Percentiles rank a stretch among this genome's conserved stretches.
These are phyloP conservation scores for Gryon sp. DNA, from an alignment of 1,140 invertebrate genomes.

Conservation along the genomic window DNA sequence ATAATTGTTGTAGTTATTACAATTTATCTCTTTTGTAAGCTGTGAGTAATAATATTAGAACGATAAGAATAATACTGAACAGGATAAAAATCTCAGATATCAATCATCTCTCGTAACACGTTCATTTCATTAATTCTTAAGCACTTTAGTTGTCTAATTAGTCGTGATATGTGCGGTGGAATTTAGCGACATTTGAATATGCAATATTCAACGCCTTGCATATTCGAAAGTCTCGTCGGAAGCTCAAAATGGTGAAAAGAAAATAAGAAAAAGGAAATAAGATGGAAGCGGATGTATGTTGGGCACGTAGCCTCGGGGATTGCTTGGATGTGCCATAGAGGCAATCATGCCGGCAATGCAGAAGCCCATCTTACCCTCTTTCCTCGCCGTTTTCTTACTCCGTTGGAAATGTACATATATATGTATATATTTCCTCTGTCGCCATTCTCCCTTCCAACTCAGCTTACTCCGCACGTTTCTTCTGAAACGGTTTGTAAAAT, in stretches of 20 bases:
- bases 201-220: constrained; percentile 70
- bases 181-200: constrained; percentile 72
- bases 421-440: constrained; percentile 41
- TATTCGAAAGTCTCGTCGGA: constrained; percentile 70
- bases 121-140: constrained; percentile 64
- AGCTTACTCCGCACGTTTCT: constrained; percentile 58
- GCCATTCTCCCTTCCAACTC: constrained; percentile 46
- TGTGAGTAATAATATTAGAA: no score
- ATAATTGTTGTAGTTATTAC: no score
- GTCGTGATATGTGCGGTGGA: constrained; percentile 66
- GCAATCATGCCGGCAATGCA: constrained; percentile 80
- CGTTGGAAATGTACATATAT: constrained; percentile 42
- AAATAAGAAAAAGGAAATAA: constrained; percentile 69
- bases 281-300: constrained; percentile 79
- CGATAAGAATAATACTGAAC: no score
- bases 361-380: constrained; percentile 78
- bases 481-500: constrained; percentile 66
- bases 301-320: constrained; percentile 80
- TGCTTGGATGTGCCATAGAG: constrained; percentile 80
- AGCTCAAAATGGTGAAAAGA: constrained; percentile 64
- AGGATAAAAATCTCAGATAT: constrained; percentile 51
- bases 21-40: no score
- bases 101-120: constrained; percentile 48
- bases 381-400: constrained; percentile 66
- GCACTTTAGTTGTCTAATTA: constrained; percentile 72